Evolutionary conservation across 1,140 invertebrate species (phyloP).

Genomic region (Zaprionus vittiger): DNA sequence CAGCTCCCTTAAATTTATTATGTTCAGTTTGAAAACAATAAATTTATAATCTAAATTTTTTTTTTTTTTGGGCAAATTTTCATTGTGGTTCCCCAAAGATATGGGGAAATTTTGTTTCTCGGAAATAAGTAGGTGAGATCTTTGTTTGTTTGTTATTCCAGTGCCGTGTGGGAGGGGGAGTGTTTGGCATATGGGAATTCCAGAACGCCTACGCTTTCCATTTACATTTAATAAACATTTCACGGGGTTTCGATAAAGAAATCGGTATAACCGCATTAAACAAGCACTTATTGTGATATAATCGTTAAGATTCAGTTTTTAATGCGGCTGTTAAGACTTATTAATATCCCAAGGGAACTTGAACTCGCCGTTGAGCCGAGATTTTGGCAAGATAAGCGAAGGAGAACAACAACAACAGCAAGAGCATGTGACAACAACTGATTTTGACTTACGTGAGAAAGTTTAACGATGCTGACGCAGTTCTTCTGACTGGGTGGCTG

Average conservation of each 20-base stretch:
- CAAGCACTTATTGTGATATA: conserved; percentile 35
- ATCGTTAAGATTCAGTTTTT: conserved; percentile 30
- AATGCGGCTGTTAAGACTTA: conserved; percentile 29
- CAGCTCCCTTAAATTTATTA: background rate
- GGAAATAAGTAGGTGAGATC: conserved; percentile 36
- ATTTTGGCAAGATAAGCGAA: conserved; percentile 1
- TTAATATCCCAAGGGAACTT: conserved; percentile 24
- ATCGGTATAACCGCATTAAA: conserved; percentile 36
- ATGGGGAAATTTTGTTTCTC: conserved; percentile 20
- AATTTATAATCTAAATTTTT: background rate
- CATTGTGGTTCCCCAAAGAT: conserved; percentile 27
- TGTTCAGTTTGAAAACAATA: background rate
- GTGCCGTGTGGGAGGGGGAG: background rate
- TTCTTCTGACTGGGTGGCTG: conserved; percentile 11
- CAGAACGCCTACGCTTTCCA: background rate
- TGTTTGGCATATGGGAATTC: background rate
- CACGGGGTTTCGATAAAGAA: conserved; percentile 5
- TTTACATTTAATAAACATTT: background rate
- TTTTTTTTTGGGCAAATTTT: background rate
- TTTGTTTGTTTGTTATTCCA: conserved; percentile 22
- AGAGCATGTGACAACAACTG: conserved; percentile 34
- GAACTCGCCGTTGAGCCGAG: conserved; percentile 5
- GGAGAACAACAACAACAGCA: background rate
- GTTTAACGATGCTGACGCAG: conserved; percentile 74
- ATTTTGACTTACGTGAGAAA: conserved; percentile 79